Percentiles rank a stretch among this genome's conserved stretches.
These are phyloP conservation scores for Cosmopolites sordidus DNA, from an alignment of 2,888 invertebrate genomes.

Conservation along the genomic window DNA sequence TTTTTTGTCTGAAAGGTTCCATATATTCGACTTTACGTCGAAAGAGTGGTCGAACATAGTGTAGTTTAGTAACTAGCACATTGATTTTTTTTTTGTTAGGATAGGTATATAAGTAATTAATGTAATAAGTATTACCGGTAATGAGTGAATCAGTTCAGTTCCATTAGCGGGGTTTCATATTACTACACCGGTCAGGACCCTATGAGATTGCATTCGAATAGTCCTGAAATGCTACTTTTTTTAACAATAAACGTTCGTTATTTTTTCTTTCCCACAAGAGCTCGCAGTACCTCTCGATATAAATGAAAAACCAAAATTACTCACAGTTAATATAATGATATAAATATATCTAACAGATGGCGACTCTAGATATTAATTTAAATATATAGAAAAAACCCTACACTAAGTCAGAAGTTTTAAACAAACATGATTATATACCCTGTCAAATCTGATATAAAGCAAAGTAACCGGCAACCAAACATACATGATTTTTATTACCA, in stretches of 20 bases:
- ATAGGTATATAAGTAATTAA: slow-evolving; percentile 26
- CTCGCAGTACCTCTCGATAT: too few species aligned
- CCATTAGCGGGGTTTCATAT: slow-evolving; percentile 37
- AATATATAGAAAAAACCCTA: too few species aligned
- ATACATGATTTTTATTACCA: too few species aligned
- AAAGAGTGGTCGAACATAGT: slow-evolving; percentile 30
- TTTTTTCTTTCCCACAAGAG: too few species aligned
- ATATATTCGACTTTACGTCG: slow-evolving; percentile 20
- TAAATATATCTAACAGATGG: too few species aligned
- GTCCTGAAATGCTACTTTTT: slow-evolving; percentile 15
- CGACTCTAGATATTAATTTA: too few species aligned
- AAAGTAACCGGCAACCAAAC: slow-evolving; percentile 11
- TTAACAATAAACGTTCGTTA: too few species aligned
- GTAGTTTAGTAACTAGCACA: slow-evolving; percentile 35
- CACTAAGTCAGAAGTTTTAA: too few species aligned
- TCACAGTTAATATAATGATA: too few species aligned
- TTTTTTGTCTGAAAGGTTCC: slow-evolving; percentile 10
- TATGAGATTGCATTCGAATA: slow-evolving; percentile 31
- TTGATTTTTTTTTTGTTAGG: slow-evolving; percentile 24
- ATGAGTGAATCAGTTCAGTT: slow-evolving; percentile 46
- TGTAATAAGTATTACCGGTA: slow-evolving; percentile 33
- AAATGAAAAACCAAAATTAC: too few species aligned
- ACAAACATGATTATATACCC: too few species aligned
- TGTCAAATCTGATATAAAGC: too few species aligned
- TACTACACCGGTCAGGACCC: slow-evolving; percentile 34